Base-by-base conservation (phyloP, 64 coral and sea anemone genomes). In the Actinia equina region DNA sequence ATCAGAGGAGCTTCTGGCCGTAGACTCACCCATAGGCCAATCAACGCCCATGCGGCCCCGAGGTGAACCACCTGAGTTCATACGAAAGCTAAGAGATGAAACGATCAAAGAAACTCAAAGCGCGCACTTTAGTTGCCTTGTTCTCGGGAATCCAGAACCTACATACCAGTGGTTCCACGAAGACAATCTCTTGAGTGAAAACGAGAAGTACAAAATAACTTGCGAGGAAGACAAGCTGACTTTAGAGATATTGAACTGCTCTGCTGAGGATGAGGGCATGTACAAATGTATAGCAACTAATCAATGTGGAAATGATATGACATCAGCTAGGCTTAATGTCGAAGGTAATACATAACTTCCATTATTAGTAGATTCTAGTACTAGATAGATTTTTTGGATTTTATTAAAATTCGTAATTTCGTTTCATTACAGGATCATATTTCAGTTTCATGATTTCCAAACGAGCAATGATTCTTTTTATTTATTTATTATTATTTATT, bases 251-350 rank as follows among this genome's bases (percentile, higher is more conserved):
- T 59, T 44, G 70, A 59, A 92, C 26, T 60, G 86, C 10, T 51
- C 30, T 45, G 85, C 62, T n/a, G 85, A 92, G 7, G 90, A 92
- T 70, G 90, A 92, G 18, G 90, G 90, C 3, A 41, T 92, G 8
- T 92, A 92, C 63, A 92, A 92, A 37, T 92, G 90, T 77, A 77
- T 71, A 56, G 84, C 90, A 17, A 53, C 78, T 13, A 92, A 92
- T 43, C 44, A 53, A 43, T 71, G 80, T 46, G 90, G 90, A 59
- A 79, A 86, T 53, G 85, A 81, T 15, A 82, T 74, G 5, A 87
- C 84, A 17, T 79, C 77, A 6, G 90, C 90, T 18, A 57, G 62
- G 20, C 71, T 92, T 11, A 64, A 62, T 54, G 77, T 92, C 30
- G 90, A 92, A 87, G 85, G 90, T 92, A 26, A 63, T 20, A 7